Evolutionary conservation across 1,140 invertebrate genomes (phyloP).

Genomic region (Adelges cooleyi): DNA sequence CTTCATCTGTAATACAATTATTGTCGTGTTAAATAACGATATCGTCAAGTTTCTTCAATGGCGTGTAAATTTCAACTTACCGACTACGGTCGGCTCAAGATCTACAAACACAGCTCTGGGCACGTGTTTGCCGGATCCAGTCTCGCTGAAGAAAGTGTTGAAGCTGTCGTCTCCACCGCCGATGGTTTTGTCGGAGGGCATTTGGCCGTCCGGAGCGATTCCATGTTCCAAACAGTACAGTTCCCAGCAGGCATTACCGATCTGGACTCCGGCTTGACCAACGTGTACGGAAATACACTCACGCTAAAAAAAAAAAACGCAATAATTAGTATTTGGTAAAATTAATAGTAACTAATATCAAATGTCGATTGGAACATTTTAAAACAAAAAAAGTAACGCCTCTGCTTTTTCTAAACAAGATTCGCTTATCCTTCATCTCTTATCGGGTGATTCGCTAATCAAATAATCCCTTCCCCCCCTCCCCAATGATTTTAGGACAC

Average conservation of each 20-base stretch:
- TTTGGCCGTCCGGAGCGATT: conserved; percentile 76
- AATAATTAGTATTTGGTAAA: no score
- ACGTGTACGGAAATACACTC: conserved; percentile 57
- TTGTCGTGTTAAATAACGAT: background rate
- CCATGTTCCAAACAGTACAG: conserved; percentile 71
- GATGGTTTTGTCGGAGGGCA: conserved; percentile 62
- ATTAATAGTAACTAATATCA: no score
- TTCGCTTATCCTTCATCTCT: no score
- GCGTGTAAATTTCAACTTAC: conserved; percentile 35
- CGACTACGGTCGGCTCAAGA: conserved; percentile 55
- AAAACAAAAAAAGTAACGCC: no score
- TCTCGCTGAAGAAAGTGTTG: conserved; percentile 44
- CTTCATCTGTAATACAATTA: conserved; percentile 41
- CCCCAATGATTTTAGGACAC: no score
- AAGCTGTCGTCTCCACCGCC: conserved; percentile 65
- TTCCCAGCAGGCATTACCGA: conserved; percentile 70
- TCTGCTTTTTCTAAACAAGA: no score
- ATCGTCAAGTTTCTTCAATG: background rate
- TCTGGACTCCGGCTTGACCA: conserved; percentile 57
- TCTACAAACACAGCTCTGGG: conserved; percentile 55
- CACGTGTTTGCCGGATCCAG: conserved; percentile 50
- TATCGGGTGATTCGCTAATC: no score
- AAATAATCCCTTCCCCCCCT: no score
- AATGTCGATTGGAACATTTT: no score
- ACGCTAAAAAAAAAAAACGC: conserved; percentile 40